phyloP scores from a whole-genome alignment of 2,888 invertebrate genomes.

The Drosophila cyrtoloma region DNA sequence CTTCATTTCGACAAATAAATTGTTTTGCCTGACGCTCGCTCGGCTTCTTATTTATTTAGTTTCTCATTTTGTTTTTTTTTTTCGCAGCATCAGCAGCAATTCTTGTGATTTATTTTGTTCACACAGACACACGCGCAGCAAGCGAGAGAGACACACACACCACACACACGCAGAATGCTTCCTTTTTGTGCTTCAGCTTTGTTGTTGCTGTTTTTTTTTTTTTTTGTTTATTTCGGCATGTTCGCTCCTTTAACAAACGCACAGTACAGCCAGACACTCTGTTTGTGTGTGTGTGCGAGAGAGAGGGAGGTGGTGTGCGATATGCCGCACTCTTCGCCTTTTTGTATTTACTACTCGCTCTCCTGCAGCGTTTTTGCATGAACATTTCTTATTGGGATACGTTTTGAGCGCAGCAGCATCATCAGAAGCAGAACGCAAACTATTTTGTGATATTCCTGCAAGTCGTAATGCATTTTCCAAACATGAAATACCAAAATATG shows the following conservation, averaged over 20 bases:
- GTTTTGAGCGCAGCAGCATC: not conserved
- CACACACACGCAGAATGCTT: conserved; percentile 26
- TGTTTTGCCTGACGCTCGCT: conserved; percentile 33
- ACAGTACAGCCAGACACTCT: conserved; percentile 27
- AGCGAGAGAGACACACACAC: conserved; percentile 8
- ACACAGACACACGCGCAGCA: conserved; percentile 29
- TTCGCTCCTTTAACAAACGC: conserved; percentile 50
- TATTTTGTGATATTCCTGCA: conserved; percentile 8
- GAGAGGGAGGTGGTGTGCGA: conserved; percentile 9
- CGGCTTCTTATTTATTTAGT: conserved; percentile 64
- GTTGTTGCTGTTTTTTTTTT: conserved; percentile 41
- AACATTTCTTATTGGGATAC: conserved; percentile 30
- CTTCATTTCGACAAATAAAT: conserved; percentile 49
- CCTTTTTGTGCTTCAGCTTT: conserved; percentile 52
- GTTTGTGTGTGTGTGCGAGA: conserved; percentile 2
- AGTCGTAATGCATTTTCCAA: not conserved
- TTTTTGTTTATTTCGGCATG: conserved; percentile 56
- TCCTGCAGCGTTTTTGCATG: conserved; percentile 64
- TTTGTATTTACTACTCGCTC: conserved; percentile 38
- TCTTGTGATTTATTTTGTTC: conserved; percentile 64
- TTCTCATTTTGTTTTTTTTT: conserved; percentile 22
- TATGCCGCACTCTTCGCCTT: conserved; percentile 29
- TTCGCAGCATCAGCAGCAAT: conserved; percentile 33
- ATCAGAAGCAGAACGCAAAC: not conserved
- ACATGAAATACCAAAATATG: not conserved